Percentiles rank a stretch among this genome's conserved stretches.
phyloP scores from a whole-genome alignment of 2,113 vertebrate genomes.

The Climacteris rufus region DNA sequence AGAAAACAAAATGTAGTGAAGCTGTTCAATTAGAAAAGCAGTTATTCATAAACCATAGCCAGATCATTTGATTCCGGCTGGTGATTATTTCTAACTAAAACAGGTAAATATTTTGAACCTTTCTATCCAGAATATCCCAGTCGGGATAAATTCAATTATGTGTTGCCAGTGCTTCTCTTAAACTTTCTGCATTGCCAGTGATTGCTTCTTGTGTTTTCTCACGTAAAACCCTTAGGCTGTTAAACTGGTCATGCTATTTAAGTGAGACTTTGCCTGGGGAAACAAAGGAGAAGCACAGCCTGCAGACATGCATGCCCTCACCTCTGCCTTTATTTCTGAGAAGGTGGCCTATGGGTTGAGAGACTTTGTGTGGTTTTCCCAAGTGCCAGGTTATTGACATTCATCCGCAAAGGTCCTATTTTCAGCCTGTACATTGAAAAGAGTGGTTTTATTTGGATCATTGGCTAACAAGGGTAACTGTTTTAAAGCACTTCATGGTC shows the following conservation, averaged over 20 bases:
- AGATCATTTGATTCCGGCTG: neutral
- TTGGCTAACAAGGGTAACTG: neutral
- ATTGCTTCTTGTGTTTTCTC: neutral
- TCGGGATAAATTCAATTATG: neutral
- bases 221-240: neutral
- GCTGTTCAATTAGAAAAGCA: neutral
- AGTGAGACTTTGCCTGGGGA: neutral
- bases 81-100: neutral
- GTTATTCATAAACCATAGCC: neutral
- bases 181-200: neutral
- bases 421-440: neutral
- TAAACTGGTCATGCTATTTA: neutral
- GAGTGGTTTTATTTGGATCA: neutral
- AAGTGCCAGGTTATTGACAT: neutral
- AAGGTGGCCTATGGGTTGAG: neutral
- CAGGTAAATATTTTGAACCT: constrained; percentile 39
- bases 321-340: neutral
- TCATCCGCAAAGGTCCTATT: neutral
- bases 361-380: neutral
- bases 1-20: constrained; percentile 30
- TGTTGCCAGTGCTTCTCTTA: neutral
- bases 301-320: neutral
- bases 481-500: neutral
- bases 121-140: neutral
- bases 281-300: neutral